Evolutionary conservation across 2,888 invertebrate species (phyloP), one percentile per base, ranked within the genome.

Genomic region (Spilarctia lutea): DNA sequence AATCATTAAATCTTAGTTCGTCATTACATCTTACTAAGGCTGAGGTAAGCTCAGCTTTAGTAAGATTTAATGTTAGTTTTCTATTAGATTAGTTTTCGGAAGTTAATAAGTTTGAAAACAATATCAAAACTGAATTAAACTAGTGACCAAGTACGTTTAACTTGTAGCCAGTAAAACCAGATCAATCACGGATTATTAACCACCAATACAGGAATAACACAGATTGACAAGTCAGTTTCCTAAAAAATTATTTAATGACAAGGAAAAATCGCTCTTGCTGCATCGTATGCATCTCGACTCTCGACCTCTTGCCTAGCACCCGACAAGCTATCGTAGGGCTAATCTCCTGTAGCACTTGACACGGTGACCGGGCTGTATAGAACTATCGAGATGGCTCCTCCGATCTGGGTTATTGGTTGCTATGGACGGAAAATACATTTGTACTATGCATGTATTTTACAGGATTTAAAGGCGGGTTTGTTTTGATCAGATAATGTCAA

Each of bases 291-390:
- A 68, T 73, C 69, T 68, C 4, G 67, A 74, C 71, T 73, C 69
- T 68, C 4, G 67, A 74, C 71, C 67, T 68, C 73, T 75, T 74
- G 74, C 85, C 72, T 82, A 81, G 85, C 81, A 85, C 85, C 86
- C 39, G 30, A 39, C 72, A 65, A 75, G 77, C 79, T 81, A 79
- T 82, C 79, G 73, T 71, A 81, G 78, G 80, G 79, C 80, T 79
- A 85, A 81, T 86, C 85, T 84, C 79, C 86, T 65, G 75, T 82
- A 63, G 72, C 77, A 86, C 87, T 86, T 86, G 86, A 86, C 86
- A 87, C 35, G 81, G 85, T 87, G 86, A 86, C 87, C 87, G 86
- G 80, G 82, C 79, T 75, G 65, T 77, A 65, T 71, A 85, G 84
- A 68, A 76, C 76, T 75, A 77, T 86, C 76, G 69, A 79, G 73